Percentiles rank a stretch among this genome's conserved stretches.
Conservation (phyloP, 2,888 invertebrate species). For the Acanthopleura granulata region DNA sequence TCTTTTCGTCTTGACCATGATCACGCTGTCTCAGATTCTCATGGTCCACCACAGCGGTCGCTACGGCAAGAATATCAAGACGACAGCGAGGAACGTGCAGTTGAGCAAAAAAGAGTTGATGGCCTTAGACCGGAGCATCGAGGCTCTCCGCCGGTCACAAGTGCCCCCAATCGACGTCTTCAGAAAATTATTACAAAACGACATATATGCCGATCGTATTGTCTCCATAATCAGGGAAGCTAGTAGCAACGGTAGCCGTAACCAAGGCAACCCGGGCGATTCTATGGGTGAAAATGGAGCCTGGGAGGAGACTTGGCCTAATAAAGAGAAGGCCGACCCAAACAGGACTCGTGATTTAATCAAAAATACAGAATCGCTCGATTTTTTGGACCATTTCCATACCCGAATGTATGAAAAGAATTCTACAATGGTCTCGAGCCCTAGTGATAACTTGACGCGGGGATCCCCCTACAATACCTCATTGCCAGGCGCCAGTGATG, state of each 20-base stretch:
- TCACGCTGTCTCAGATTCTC: neutral
- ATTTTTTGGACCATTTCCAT: too few species aligned
- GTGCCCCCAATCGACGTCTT: neutral
- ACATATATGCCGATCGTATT: neutral
- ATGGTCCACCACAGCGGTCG: neutral
- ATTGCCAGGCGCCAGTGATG: too few species aligned
- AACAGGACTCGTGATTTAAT: too few species aligned
- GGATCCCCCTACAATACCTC: too few species aligned
- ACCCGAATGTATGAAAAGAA: too few species aligned
- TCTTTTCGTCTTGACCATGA: conserved; percentile 4
- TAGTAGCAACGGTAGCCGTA: neutral
- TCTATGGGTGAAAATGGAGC: neutral
- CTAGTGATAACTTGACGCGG: too few species aligned
- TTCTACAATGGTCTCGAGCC: too few species aligned
- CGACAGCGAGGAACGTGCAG: neutral
- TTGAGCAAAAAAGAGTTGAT: neutral
- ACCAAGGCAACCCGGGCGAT: neutral
- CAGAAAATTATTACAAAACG: conserved; percentile 4
- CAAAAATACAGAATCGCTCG: too few species aligned
- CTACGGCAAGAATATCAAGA: neutral
- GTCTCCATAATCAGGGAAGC: conserved; percentile 4
- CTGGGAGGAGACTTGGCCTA: neutral
- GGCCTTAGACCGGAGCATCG: conserved; percentile 1
- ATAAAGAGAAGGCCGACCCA: neutral
- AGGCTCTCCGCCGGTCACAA: neutral